Percentiles rank a stretch among this genome's conserved stretches.
These are phyloP conservation scores for Drosophila anomalata DNA, from an alignment of 2,888 invertebrate species.

Conservation along the genomic window DNA sequence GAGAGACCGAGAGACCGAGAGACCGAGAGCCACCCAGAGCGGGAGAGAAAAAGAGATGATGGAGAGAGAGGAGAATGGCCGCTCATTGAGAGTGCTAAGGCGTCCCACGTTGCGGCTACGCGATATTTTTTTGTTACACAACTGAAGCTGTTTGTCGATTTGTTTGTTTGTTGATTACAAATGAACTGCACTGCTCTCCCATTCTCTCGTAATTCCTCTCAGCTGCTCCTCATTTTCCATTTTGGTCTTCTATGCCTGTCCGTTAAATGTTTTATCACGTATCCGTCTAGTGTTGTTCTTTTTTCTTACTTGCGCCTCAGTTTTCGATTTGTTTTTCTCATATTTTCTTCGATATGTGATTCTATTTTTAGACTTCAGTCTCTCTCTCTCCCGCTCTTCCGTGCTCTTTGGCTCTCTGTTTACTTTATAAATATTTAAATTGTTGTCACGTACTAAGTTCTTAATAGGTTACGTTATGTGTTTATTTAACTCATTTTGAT, in stretches of 20 bases:
- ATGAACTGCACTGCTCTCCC: conserved; percentile 25
- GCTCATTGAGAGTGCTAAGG: conserved; percentile 15
- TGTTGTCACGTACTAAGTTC: conserved; percentile 79
- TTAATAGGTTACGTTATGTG: conserved; percentile 79
- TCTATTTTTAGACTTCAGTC: conserved; percentile 66
- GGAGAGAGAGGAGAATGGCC: conserved; percentile 15
- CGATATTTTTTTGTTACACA: conserved; percentile 72
- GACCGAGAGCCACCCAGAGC: conserved; percentile 6
- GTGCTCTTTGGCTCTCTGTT: conserved; percentile 59
- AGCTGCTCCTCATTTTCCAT: conserved; percentile 18
- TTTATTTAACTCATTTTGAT: conserved; percentile 79
- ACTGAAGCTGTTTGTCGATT: conserved; percentile 40
- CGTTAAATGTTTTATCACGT: conserved; percentile 74
- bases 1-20: conserved; percentile 11
- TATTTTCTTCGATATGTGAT: conserved; percentile 66
- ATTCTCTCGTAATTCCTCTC: conserved; percentile 11
- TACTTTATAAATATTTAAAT: conserved; percentile 79
- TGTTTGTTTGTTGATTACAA: conserved; percentile 46
- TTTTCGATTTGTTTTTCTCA: conserved; percentile 61
- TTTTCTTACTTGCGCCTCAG: conserved; percentile 26
- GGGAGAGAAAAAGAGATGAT: conserved; percentile 4
- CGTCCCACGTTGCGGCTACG: conserved; percentile 68
- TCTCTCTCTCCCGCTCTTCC: conserved; percentile 40
- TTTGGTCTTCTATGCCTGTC: conserved; percentile 41
- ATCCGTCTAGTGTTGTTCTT: conserved; percentile 47